Percentiles rank a stretch among this genome's conserved stretches.
phyloP scores from a whole-genome alignment of 2,797 vertebrate species.

The Fratercula arctica region DNA sequence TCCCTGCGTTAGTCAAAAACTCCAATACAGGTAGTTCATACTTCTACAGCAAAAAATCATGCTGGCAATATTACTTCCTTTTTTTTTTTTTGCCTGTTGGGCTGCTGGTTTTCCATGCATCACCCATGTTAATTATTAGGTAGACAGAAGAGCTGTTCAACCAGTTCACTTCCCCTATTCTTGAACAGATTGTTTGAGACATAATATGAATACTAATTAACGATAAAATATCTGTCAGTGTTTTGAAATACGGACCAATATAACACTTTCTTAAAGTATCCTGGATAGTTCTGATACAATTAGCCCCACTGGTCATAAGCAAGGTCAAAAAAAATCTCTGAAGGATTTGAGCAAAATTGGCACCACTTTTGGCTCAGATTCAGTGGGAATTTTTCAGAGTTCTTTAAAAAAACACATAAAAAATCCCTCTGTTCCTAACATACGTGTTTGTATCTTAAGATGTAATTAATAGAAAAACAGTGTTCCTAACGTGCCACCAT shows the following conservation, averaged over 20 bases:
- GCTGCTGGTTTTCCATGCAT: slow-evolving; percentile 58
- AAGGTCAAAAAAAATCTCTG: slow-evolving; percentile 62
- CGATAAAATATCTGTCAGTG: slow-evolving; percentile 79
- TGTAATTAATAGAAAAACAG: slow-evolving; percentile 37
- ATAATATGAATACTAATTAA: slow-evolving; percentile 87
- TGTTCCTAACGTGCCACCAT: neutral
- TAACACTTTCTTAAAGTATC: slow-evolving; percentile 72
- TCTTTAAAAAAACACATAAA: slow-evolving; percentile 11
- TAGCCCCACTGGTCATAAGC: slow-evolving; percentile 62
- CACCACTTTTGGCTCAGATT: slow-evolving; percentile 67
- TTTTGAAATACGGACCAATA: slow-evolving; percentile 79
- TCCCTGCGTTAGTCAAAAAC: slow-evolving; percentile 29
- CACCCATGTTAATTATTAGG: slow-evolving; percentile 74
- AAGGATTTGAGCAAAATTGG: slow-evolving; percentile 66
- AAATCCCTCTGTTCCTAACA: slow-evolving; percentile 41
- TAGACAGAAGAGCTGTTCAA: slow-evolving; percentile 77
- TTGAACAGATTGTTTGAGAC: slow-evolving; percentile 86
- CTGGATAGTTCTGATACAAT: slow-evolving; percentile 69
- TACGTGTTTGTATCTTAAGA: slow-evolving; percentile 39
- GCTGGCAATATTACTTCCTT: neutral
- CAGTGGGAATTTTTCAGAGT: slow-evolving; percentile 41
- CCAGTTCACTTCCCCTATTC: slow-evolving; percentile 78
- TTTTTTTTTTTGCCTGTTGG: slow-evolving; percentile 30
- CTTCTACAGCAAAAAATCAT: slow-evolving; percentile 18
- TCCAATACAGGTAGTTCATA: slow-evolving; percentile 64